These are phyloP conservation scores for Eira barbara DNA, from an alignment of 2,113 vertebrate species.

Conservation along the genomic window DNA sequence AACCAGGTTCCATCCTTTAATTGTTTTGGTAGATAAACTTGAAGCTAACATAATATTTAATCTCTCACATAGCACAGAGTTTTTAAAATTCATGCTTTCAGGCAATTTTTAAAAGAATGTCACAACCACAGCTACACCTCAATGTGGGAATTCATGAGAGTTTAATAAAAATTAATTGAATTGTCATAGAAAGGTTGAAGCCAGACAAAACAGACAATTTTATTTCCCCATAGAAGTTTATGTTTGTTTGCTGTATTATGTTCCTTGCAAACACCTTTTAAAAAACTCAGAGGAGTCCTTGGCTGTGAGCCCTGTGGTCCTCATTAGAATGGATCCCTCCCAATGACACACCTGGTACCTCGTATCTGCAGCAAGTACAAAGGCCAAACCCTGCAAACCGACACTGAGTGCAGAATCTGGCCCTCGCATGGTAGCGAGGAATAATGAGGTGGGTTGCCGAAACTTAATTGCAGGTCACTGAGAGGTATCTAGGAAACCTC, in stretches of 20 bases:
- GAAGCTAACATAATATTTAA: slow-evolving; percentile 56
- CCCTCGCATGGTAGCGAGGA: neutral
- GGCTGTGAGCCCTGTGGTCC: slow-evolving; percentile 32
- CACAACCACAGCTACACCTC: slow-evolving; percentile 64
- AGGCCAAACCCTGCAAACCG: neutral
- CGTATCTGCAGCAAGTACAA: neutral
- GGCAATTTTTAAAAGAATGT: slow-evolving; percentile 46
- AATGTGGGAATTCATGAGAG: slow-evolving; percentile 51
- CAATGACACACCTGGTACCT: slow-evolving; percentile 13
- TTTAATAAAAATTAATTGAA: slow-evolving; percentile 47
- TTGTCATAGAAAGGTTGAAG: slow-evolving; percentile 5
- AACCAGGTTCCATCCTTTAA: slow-evolving; percentile 62
- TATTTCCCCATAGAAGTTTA: neutral
- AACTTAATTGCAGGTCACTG: neutral
- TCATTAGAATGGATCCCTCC: slow-evolving; percentile 42
- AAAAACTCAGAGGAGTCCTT: neutral
- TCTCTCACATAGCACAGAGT: slow-evolving; percentile 46
- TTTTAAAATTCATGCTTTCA: neutral
- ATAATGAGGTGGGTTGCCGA: neutral
- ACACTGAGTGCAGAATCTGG: neutral
- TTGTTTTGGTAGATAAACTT: slow-evolving; percentile 66
- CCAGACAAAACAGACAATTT: neutral
- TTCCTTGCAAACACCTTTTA: slow-evolving; percentile 26
- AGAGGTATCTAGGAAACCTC: neutral
- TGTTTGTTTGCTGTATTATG: neutral